Conservation (phyloP, 2,113 vertebrate genomes). For the Oceanodroma tethys region DNA sequence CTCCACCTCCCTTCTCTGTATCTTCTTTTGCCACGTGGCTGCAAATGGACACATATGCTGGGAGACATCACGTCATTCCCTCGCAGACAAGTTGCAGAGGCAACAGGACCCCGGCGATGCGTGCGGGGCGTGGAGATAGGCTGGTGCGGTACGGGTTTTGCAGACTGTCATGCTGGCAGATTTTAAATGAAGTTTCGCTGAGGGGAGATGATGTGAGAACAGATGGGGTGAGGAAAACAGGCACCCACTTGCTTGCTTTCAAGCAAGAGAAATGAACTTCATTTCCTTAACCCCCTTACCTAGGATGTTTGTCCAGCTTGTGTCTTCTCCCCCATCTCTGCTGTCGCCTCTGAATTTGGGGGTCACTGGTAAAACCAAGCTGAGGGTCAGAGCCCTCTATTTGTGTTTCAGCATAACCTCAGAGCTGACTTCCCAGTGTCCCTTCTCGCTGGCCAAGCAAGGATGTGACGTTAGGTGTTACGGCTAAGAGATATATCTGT, state of each 20-base stretch:
- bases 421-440: background rate
- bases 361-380: background rate
- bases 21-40: background rate
- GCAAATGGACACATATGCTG: background rate
- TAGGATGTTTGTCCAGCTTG: background rate
- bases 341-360: background rate
- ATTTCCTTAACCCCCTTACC: background rate
- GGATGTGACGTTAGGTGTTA: background rate
- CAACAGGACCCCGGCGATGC: background rate
- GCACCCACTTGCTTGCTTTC: background rate
- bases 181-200: background rate
- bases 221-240: background rate
- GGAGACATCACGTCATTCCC: background rate
- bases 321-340: background rate
- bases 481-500: fast-evolving
- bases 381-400: background rate
- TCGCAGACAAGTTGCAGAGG: background rate
- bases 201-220: background rate
- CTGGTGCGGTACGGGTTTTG: background rate
- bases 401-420: background rate
- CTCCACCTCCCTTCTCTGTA: background rate
- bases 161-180: background rate
- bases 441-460: background rate
- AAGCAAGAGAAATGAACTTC: background rate
- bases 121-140: background rate